These are phyloP conservation scores for Pseudochaenichthys georgianus DNA, from an alignment of 2,797 vertebrate species.

Conservation along the genomic window DNA sequence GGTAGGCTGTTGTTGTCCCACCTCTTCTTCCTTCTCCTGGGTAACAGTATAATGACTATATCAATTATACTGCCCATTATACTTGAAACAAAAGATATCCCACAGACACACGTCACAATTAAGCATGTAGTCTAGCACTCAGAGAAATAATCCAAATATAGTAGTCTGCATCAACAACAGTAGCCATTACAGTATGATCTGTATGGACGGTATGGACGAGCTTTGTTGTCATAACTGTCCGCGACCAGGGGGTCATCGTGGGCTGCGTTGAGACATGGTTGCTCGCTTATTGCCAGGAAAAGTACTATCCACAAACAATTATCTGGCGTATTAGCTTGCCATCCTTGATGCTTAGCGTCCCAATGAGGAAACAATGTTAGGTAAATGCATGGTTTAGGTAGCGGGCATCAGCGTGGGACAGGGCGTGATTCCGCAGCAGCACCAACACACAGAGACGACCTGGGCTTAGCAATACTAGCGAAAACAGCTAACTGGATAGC, in stretches of 20 bases:
- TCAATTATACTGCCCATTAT: slow-evolving; percentile 3
- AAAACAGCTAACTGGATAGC: slow-evolving; percentile 59
- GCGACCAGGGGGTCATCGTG: slow-evolving; percentile 28
- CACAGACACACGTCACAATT: slow-evolving; percentile 13
- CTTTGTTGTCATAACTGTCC: slow-evolving; percentile 18
- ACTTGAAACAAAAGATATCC: slow-evolving; percentile 8
- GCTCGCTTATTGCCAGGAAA: slow-evolving; percentile 10
- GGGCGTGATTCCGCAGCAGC: slow-evolving; percentile 69
- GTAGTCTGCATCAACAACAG: slow-evolving; percentile 3
- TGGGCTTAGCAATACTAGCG: slow-evolving; percentile 58
- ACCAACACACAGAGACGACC: slow-evolving; percentile 32
- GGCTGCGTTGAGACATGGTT: slow-evolving; percentile 44
- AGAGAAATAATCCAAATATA: slow-evolving; percentile 4
- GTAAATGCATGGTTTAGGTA: background rate
- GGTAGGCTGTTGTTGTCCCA: slow-evolving; percentile 13
- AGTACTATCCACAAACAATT: background rate
- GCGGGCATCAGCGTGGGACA: slow-evolving; percentile 45
- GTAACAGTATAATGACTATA: slow-evolving; percentile 2
- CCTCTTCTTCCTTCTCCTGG: background rate
- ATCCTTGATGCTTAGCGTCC: background rate
- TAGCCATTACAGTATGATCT: background rate
- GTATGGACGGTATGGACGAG: slow-evolving; percentile 13
- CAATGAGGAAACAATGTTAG: background rate
- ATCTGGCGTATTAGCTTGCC: background rate
- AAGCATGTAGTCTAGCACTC: slow-evolving; percentile 1